Percentiles rank a stretch among this genome's conserved stretches.
These are phyloP conservation scores for Sitta europaea DNA, from an alignment of 2,113 vertebrate genomes.

Conservation along the genomic window DNA sequence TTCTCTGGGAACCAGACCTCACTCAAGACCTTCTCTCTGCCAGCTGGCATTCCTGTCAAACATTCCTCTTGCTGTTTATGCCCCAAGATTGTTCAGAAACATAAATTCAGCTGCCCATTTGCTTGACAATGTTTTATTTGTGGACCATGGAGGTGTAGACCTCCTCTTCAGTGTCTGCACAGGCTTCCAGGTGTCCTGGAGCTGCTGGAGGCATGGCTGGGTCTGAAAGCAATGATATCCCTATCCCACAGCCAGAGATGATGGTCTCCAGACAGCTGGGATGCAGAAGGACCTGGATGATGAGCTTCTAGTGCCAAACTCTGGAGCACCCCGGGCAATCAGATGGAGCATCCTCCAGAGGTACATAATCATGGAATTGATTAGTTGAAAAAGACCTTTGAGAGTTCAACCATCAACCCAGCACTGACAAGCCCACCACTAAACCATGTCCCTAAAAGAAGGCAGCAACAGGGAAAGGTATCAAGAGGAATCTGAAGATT, in stretches of 20 bases:
- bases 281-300: neutral
- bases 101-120: neutral
- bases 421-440: neutral
- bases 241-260: neutral
- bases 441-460: neutral
- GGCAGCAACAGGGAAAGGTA: neutral
- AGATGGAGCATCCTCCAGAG: neutral
- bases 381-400: neutral
- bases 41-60: neutral
- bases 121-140: neutral
- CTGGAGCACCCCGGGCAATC: neutral
- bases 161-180: neutral
- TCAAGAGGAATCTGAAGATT: neutral
- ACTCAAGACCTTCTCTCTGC: neutral
- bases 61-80: constrained; percentile 22
- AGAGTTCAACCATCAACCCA: neutral
- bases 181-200: neutral
- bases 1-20: constrained; percentile 38
- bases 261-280: accelerated
- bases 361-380: neutral
- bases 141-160: neutral
- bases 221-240: neutral
- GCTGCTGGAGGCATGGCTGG: neutral
- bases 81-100: neutral
- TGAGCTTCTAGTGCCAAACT: neutral